These are phyloP conservation scores for Mallotus villosus DNA, from an alignment of 2,797 vertebrate genomes.

Conservation along the genomic window DNA sequence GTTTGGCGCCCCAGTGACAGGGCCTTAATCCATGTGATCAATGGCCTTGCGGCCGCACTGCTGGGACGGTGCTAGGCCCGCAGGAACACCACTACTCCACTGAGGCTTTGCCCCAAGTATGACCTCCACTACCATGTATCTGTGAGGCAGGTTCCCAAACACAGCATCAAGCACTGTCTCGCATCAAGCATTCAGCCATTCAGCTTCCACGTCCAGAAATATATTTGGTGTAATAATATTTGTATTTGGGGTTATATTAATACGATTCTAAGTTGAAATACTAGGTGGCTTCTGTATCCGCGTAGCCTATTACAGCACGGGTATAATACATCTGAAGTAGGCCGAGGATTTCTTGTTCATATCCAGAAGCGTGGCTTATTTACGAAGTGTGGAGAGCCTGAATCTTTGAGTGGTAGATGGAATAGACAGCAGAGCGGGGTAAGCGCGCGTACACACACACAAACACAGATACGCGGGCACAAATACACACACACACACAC, in stretches of 20 bases:
- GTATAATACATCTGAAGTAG: background rate
- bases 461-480: constrained; percentile 13
- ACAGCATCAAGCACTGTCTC: background rate
- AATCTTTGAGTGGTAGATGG: background rate
- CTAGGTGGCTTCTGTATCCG: too few species aligned
- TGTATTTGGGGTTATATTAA: too few species aligned
- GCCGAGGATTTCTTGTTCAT: background rate
- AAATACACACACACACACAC: constrained; percentile 8
- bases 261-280: too few species aligned
- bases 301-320: too few species aligned
- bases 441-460: background rate
- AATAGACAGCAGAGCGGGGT: background rate
- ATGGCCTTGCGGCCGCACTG: background rate
- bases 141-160: background rate
- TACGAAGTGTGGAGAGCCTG: background rate
- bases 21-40: constrained; percentile 6
- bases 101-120: background rate
- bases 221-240: background rate
- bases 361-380: background rate
- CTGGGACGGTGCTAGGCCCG: background rate
- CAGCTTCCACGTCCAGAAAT: background rate
- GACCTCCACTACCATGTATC: background rate
- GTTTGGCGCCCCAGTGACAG: background rate
- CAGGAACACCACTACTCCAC: background rate
- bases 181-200: background rate